Percentiles rank a stretch among this genome's conserved stretches.
phyloP scores from a whole-genome alignment of 2,113 vertebrate genomes.

The Seriola aureovittata region DNA sequence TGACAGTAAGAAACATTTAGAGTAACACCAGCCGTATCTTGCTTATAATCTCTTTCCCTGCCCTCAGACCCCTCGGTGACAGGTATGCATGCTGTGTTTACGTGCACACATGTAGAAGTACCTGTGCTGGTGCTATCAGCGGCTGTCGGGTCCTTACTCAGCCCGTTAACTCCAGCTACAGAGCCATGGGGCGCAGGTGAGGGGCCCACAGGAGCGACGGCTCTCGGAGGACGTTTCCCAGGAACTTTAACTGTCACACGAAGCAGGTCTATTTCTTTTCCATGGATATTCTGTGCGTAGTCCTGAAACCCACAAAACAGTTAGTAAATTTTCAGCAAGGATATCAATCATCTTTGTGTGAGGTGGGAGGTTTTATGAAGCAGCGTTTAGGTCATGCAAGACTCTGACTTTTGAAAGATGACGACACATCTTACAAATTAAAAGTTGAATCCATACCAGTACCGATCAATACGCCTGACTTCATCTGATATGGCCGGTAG shows the following conservation, averaged over 20 bases:
- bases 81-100: background rate
- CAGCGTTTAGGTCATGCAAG: no score
- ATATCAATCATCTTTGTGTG: background rate
- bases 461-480: no score
- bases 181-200: constrained; percentile 77
- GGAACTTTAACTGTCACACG: constrained; percentile 97
- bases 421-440: background rate
- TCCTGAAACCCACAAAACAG: constrained; percentile 79
- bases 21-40: no score
- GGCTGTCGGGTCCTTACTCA: constrained; percentile 86
- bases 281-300: constrained; percentile 92
- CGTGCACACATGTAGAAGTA: constrained; percentile 30
- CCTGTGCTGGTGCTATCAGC: constrained; percentile 79
- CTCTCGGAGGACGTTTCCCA: constrained; percentile 93
- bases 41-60: background rate
- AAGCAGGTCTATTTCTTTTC: constrained; percentile 95
- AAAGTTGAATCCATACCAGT: background rate
- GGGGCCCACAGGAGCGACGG: constrained; percentile 88
- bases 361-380: no score
- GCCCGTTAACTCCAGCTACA: constrained; percentile 89
- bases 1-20: no score
- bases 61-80: background rate
- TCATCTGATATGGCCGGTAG: no score
- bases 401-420: no score
- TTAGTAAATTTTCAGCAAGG: background rate